These are phyloP conservation scores for Dusona sp. DNA, from an alignment of 2,888 invertebrate genomes.

Conservation along the genomic window DNA sequence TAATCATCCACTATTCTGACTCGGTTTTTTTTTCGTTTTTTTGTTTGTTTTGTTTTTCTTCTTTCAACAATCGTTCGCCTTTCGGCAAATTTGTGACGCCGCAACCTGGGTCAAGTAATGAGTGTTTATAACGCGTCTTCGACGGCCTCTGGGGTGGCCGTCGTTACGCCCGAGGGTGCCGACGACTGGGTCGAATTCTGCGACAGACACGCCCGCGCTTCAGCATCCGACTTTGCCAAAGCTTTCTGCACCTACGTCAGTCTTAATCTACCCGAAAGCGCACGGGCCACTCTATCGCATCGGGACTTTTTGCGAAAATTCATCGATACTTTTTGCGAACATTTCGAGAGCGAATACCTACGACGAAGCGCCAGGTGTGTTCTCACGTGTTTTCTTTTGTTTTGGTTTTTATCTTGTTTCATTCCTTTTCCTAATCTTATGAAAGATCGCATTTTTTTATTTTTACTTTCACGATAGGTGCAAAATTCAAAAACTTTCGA, in stretches of 20 bases:
- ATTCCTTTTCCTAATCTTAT: not conserved
- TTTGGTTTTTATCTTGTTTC: not conserved
- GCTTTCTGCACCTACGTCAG: conserved; percentile 93
- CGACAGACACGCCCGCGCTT: conserved; percentile 93
- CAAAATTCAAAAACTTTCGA: not conserved
- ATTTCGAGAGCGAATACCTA: conserved; percentile 93
- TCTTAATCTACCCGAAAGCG: conserved; percentile 89
- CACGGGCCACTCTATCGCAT: conserved; percentile 89
- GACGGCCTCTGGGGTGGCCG: conserved; percentile 78
- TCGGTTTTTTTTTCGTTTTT: not conserved
- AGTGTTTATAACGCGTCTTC: conserved; percentile 76
- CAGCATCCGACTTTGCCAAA: conserved; percentile 95
- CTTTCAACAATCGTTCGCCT: conserved; percentile 11
- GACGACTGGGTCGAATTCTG: conserved; percentile 94
- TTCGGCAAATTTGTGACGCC: conserved; percentile 20
- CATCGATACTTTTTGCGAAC: conserved; percentile 93
- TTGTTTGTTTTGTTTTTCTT: conserved; percentile 33
- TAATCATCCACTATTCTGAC: not conserved
- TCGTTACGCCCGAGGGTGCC: conserved; percentile 87
- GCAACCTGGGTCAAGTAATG: conserved; percentile 68
- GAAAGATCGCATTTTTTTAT: not conserved
- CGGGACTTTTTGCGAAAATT: conserved; percentile 93
- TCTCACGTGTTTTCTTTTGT: conserved; percentile 1
- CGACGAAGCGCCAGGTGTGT: conserved; percentile 84
- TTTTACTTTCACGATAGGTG: not conserved